phyloP scores from a whole-genome alignment of 2,888 invertebrate genomes.

The Dolomedes plantarius region DNA sequence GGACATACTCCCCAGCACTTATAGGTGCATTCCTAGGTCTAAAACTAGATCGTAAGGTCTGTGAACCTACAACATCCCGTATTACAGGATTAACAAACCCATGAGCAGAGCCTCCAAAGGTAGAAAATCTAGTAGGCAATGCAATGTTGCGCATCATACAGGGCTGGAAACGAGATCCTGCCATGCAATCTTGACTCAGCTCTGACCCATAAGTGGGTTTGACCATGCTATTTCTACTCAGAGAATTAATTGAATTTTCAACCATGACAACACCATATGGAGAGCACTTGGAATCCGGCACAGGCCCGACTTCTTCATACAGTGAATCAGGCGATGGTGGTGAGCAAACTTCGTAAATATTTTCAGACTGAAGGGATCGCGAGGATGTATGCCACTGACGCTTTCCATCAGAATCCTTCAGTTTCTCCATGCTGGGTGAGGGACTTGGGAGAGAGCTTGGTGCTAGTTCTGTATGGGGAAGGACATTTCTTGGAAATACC shows the following conservation, averaged over 20 bases:
- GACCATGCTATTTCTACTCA: conserved; percentile 19
- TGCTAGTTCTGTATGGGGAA: conserved; percentile 66
- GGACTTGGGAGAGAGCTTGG: conserved; percentile 67
- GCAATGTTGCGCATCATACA: conserved; percentile 39
- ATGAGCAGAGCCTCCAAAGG: conserved; percentile 62
- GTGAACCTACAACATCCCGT: conserved; percentile 35
- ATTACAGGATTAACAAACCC: conserved; percentile 63
- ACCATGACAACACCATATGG: conserved; percentile 67
- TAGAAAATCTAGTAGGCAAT: conserved; percentile 55
- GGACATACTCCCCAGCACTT: conserved; percentile 43
- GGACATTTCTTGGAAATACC: conserved; percentile 65
- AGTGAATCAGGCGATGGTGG: conserved; percentile 68
- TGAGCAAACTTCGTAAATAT: conserved; percentile 69
- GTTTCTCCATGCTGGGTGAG: conserved; percentile 50
- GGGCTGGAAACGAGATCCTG: conserved; percentile 43
- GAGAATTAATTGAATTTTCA: conserved; percentile 45
- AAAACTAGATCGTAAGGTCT: conserved; percentile 63
- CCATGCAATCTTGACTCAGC: conserved; percentile 26
- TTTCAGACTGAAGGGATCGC: conserved; percentile 61
- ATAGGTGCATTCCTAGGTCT: conserved; percentile 38
- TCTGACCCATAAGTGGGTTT: conserved; percentile 11
- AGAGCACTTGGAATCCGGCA: conserved; percentile 37
- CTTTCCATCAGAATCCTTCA: conserved; percentile 50
- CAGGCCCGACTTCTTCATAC: conserved; percentile 64
- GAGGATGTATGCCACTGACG: conserved; percentile 61